Evolutionary conservation across 2,888 invertebrate species (phyloP), one percentile per base, ranked within the genome.

Genomic region (Tenthredo mesomela): DNA sequence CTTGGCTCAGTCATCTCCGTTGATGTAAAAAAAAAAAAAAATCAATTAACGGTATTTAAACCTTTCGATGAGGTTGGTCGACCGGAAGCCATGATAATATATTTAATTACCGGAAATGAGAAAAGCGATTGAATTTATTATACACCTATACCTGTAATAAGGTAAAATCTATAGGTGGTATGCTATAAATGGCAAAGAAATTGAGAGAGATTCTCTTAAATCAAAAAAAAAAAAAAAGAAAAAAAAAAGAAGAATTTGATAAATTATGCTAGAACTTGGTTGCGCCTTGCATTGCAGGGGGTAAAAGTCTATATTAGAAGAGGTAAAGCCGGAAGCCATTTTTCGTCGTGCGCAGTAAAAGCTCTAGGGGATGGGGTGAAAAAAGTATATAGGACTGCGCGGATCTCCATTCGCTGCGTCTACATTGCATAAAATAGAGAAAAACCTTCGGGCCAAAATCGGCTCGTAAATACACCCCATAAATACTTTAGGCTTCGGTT

Each of bases 391-490:
- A 33, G 67, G 15, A 67, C 67, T 67, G 18, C 7, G 33, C 2
- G 61, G 25, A 61, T 61, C 33, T 67, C 67, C 67, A 2, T 67
- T 67, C 61, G 25, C 61, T 61, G 29, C 67, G 67, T 67, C 67
- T 67, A 67, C 67, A 33, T 67, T 67, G 67, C 67, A 67, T 67
- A 67, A 67, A 67, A 67, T 67, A 67, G 67, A 67, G 67, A 33
- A 67, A 33, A 67, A 67, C 21, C 33, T 33, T 0, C 1, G 4
- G 12, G 67, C 15, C 15, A 67, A 67, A 67, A 67, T 67, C 67
- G 71, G 43, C 73, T 73, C 73, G 73, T 73, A 73, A 73, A 73
- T 73, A 73, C 25, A 73, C 25, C 9, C 43, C 73, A 25, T 73
- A 73, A 73, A 73, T 73, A 73, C 73, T 73, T 73, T 73, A 73